Base-by-base conservation (phyloP, 2,113 vertebrate genomes). In the Solea senegalensis region DNA sequence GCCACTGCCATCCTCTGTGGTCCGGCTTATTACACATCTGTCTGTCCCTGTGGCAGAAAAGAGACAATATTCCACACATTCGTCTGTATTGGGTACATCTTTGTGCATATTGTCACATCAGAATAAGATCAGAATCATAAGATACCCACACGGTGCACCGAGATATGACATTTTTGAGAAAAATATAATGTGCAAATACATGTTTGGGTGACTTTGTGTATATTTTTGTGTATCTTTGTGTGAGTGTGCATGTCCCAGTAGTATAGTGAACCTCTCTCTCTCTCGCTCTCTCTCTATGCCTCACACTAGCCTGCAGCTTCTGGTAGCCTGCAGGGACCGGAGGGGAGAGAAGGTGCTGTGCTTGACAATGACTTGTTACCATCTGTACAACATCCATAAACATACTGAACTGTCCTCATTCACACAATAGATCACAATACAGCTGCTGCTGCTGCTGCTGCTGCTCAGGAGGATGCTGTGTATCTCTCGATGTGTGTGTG, bases 321-420 rank as follows among this genome's bases (percentile, higher is more conserved):
- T 34, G 5, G 34, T 3, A 34, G 5, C 44, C 44, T 45, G 44
- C 44, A 45, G 44, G 3, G 3, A 45, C 44, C 8, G 44, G 67
- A 50, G 58, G 40, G 70, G 39, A 65, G 55, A 49, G 74, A 74
- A 73, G 57, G 56, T 52, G 2, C 43, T 43, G 67, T 0, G 69
- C 58, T 80, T 79, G 62, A 89, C 86, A 88, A 81, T 85, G 87
- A 87, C 83, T 87, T 85, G 86, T 90, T 83, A 80, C 86, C 85
- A 83, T 88, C 84, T 88, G 86, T 83, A 77, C 80, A 58, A 81
- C 82, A 89, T 82, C 76, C 85, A 86, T 83, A 87, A 80, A 90
- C 86, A 84, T 50, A 64, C 85, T 78, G 86, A 76, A 68, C 69
- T 65, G 69, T 83, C 74, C 85, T 79, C 81, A 68, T 27, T 60